Base-by-base conservation (phyloP, 2,113 vertebrate species). In the Hydrochoerus hydrochaeris region DNA sequence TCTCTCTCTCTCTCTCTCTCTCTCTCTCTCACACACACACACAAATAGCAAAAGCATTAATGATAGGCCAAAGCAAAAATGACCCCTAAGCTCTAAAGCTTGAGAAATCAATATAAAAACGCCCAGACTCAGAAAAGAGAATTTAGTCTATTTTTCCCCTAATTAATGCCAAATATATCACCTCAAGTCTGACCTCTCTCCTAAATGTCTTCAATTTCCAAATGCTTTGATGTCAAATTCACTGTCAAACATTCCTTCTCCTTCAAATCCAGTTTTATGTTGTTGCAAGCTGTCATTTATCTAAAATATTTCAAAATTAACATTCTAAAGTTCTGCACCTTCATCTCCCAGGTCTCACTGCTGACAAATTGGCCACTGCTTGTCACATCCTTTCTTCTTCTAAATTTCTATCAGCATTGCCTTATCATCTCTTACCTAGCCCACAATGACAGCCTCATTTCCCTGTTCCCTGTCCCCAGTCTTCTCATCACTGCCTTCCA, bases 261-360 rank as follows among this genome's bases (percentile, higher is more conserved):
- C 49, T 49, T 89, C 62, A 95, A 90, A 71, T 17, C 38, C 71
- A 30, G n/a, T 86, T 67, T 69, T 28, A 54, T n/a, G 44, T 30
- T 80, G 54, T 30, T 35, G 57, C 80, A 69, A 10, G 30, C 49
- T 38, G 52, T 32, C 46, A 82, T 54, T 83, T 60, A 86, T 13
- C 83, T 85, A 94, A 93, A 54, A 87, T 62, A 44, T 12, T 86
- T 30, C 73, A 85, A 91, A 86, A 65, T 22, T 49, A 75, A 84
- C 46, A 52, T 32, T 65, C 12, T 58, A 8, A 13, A 8, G 46
- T 65, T 82, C 60, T 87, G 28, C 5, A 44, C n/a, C 75, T 84
- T 75, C 24, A 71, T 57, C 78, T 90, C 24, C 69, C 63, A 60
- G 10, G 6, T 65, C 4, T 52, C 78, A 85, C 46, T 60, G 54